phyloP scores from a whole-genome alignment of 2,888 invertebrate species.

The Nipponacmea schrenckii region DNA sequence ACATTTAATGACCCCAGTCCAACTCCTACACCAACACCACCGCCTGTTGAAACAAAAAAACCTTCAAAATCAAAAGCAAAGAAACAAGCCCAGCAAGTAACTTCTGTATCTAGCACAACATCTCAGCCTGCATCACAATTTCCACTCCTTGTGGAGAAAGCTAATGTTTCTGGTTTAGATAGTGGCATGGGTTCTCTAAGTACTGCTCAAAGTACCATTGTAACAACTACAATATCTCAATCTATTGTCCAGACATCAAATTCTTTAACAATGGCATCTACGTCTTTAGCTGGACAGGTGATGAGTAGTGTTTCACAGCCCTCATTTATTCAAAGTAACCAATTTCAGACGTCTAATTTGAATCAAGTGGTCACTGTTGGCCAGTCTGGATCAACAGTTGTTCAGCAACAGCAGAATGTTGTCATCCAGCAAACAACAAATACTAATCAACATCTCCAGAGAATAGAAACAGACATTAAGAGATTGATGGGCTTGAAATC shows the following conservation, averaged over 20 bases:
- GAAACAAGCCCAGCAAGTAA: not conserved
- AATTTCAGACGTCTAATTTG: not conserved
- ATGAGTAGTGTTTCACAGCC: not conserved
- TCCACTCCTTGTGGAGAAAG: constrained; percentile 17
- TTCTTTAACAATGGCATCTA: constrained; percentile 24
- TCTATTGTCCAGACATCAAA: constrained; percentile 31
- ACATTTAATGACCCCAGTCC: not conserved
- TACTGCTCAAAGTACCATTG: constrained; percentile 35
- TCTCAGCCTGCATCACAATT: constrained; percentile 7
- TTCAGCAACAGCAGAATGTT: constrained; percentile 33
- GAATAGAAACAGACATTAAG: constrained; percentile 78
- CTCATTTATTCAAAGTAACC: not conserved
- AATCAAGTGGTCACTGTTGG: constrained; percentile 12
- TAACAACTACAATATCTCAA: constrained; percentile 50
- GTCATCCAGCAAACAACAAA: constrained; percentile 42
- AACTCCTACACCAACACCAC: not conserved
- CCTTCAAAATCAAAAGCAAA: constrained; percentile 2
- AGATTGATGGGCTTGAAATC: constrained; percentile 73
- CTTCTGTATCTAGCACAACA: not conserved
- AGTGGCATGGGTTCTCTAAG: constrained; percentile 13
- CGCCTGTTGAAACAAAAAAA: not conserved
- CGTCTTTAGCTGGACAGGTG: constrained; percentile 9
- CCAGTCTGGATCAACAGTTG: constrained; percentile 29
- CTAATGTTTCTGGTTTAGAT: not conserved
- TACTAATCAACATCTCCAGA: constrained; percentile 62